phyloP scores from a whole-genome alignment of 2,797 vertebrate species.

The Lacerta viridis region DNA sequence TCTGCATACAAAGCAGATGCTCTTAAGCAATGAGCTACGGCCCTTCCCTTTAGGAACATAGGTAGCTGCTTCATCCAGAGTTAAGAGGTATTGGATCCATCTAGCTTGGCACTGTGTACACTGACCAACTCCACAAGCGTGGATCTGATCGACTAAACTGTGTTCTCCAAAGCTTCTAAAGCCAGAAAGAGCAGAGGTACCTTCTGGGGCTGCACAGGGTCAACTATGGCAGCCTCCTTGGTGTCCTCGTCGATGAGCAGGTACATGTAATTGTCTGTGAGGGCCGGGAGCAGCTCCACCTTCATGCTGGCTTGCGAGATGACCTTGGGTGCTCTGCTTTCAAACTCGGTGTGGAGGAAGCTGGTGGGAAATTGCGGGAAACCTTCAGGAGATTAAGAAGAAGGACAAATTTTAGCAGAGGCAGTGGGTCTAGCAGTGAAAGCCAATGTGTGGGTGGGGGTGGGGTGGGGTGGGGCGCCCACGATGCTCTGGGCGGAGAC shows the following conservation, averaged over 20 bases:
- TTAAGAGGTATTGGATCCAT: no score
- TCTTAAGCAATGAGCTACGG: no score
- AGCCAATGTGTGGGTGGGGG: background rate
- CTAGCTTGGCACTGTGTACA: no score
- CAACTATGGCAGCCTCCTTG: conserved; percentile 92
- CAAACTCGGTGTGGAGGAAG: conserved; percentile 68
- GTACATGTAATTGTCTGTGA: conserved; percentile 99
- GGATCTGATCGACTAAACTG: background rate
- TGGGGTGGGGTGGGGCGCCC: accelerated
- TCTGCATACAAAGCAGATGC: no score
- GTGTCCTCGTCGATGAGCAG: conserved; percentile 92
- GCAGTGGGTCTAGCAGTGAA: background rate
- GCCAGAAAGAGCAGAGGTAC: conserved; percentile 67
- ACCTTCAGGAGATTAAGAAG: conserved; percentile 68
- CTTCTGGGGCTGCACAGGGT: conserved; percentile 95
- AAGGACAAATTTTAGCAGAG: background rate
- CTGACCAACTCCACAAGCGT: background rate
- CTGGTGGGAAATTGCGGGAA: conserved; percentile 59
- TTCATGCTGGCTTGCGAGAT: conserved; percentile 88
- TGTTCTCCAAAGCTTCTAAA: no score
- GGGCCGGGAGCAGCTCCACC: conserved; percentile 92
- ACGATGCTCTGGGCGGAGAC: background rate
- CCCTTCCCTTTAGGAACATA: no score
- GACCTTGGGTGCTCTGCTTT: conserved; percentile 78
- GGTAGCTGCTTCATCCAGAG: no score